Evolutionary conservation across 1,140 invertebrate genomes (phyloP), one percentile per base, ranked within the genome.

Genomic region (Drosophila ambigua): DNA sequence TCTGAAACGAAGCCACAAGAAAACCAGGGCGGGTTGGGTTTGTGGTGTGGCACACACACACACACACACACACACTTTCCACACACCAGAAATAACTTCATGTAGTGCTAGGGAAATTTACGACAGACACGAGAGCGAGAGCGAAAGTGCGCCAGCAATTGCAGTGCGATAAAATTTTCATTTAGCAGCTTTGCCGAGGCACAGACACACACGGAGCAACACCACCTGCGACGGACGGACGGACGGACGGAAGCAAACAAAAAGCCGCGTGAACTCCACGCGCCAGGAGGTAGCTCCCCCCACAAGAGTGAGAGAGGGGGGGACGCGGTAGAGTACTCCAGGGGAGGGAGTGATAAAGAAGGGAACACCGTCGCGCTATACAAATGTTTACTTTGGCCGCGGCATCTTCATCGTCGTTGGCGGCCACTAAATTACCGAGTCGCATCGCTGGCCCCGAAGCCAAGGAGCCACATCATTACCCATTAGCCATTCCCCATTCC

Each of bases 121-220:
- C 74, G 65, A 41, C 44, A 31, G 49, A 48, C 45, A 20, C 11
- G 4, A 11, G 35, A 39, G 11, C 4, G 11, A 13, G 11, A 4
- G 35, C 11, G 4, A 16, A 13, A 79, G 64, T 72, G 81, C 58
- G 76, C 55, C 52, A 83, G 72, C 83, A 79, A 87, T 87, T 87
- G 79, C 76, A 83, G 83, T 68, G 79, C 79, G 53, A 79, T 87
- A 88, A 87, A 87, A 87, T 77, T 77, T 83, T 76, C 72, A 88
- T 88, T 87, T 72, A 72, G 66, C 62, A 76, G 24, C 58, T 72
- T 62, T 76, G 61, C 62, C 35, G 50, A 28, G 55, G 60, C 66
- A 78, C 66, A 67, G 48, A 6, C 26, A 52, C 26, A 52, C n/a
- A 24, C 35, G 64, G 8, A 64, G 60, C 63, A 68, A 49, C 65